Conservation (phyloP, 2,797 vertebrate genomes). For the Pseudotriccus pelzelni region DNA sequence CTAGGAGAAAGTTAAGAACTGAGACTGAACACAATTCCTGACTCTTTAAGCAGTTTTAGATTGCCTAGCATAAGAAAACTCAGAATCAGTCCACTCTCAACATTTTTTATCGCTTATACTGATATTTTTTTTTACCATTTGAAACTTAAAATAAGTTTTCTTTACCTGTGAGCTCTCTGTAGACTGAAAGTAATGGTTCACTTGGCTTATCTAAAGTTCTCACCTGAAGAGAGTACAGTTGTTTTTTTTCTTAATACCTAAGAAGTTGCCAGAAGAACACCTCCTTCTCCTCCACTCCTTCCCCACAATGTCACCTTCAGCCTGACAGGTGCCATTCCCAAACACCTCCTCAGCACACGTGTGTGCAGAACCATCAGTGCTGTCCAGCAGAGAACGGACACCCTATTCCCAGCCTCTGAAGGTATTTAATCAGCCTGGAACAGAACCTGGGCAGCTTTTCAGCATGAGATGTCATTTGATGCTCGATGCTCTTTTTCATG, state of each 20-base stretch:
- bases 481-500: neutral
- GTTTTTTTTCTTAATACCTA: neutral
- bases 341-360: rapidly evolving
- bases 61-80: neutral
- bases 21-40: neutral
- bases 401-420: neutral
- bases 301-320: neutral
- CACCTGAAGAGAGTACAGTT: neutral
- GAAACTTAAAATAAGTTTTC: neutral
- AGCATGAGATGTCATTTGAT: neutral
- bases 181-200: neutral
- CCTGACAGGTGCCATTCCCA: neutral
- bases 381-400: neutral
- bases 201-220: neutral
- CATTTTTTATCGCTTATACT: neutral
- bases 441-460: neutral
- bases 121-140: neutral
- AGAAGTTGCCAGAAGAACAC: neutral
- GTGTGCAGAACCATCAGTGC: neutral
- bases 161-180: neutral
- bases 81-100: neutral
- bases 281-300: neutral
- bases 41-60: neutral
- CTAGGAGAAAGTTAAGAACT: neutral
- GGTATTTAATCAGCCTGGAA: neutral